Evolutionary conservation across 2,113 vertebrate genomes (phyloP), one percentile per base, ranked within the genome.

Genomic region (Corythoichthys intestinalis): DNA sequence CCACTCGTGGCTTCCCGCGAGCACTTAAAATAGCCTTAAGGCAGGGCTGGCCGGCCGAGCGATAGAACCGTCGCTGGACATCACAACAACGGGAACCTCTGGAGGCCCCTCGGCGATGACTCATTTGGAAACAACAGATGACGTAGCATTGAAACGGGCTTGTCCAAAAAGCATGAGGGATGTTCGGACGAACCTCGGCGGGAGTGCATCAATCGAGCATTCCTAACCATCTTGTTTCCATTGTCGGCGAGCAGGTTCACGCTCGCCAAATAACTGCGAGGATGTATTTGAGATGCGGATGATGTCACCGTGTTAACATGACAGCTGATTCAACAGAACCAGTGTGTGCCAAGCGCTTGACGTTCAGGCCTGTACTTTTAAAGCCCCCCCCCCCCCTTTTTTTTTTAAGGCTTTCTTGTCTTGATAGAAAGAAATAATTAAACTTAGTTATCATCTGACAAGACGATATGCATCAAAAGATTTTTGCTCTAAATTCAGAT

Each of bases 281-380:
- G 60, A 52, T 60, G 54, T 68, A 48, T 48, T 67, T 62, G 60
- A 57, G 9, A 60, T 17, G 54, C 17, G 41, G 49, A 75, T 83
- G 71, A 85, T 73, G 67, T 82, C 80, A 77, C 38, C 47, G 58
- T 41, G 56, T 56, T 73, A 49, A 56, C 63, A 66, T 44, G 65
- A 69, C 65, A 7, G 41, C 61, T 8, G 20, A 5, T 34, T 15
- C 56, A 37, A 58, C 34, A 58, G 2, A 37, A 37, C 34, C 2
- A 4, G 3, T 3, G 53, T 34, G 28, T n/a, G 6, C 20, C 52
- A 54, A 28, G 8, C 20, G n/a, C 2, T 54, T 28, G 52, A 54
- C 46, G 20, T 28, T 28, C 41, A 44, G 41, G 7, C 15, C 34
- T 1, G 53, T 4, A 12, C 10, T 11, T 56, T 56, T 2, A 28